phyloP scores from a whole-genome alignment of 2,797 vertebrate genomes.

The Pipistrellus nathusii region DNA sequence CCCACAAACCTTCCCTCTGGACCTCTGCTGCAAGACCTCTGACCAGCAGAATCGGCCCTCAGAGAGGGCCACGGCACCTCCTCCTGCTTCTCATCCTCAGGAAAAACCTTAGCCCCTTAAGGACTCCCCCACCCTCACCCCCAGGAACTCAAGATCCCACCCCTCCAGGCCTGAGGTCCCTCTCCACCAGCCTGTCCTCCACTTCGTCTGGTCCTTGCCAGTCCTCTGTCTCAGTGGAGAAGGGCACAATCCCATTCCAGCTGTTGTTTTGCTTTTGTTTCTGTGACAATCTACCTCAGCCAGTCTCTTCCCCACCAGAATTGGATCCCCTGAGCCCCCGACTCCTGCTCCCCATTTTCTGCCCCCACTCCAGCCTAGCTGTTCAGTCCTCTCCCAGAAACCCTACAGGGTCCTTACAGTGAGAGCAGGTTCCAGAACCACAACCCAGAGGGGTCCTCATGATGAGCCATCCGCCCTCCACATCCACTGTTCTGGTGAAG shows the following conservation, averaged over 20 bases:
- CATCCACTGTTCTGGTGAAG: background rate
- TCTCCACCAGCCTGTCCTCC: background rate
- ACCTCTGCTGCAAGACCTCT: background rate
- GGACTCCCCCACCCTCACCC: background rate
- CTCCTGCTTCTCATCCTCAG: background rate
- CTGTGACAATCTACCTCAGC: slow-evolving; percentile 81
- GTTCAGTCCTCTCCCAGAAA: background rate
- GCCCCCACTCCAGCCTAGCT: background rate
- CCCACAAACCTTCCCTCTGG: slow-evolving; percentile 5
- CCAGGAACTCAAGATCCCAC: background rate
- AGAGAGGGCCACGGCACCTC: background rate
- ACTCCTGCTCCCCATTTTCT: background rate
- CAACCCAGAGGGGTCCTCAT: background rate
- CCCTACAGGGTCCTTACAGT: background rate
- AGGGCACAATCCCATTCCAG: background rate
- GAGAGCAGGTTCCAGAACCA: background rate
- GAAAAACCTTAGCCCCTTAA: slow-evolving; percentile 2
- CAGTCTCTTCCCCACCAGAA: slow-evolving; percentile 48
- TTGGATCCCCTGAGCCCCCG: background rate
- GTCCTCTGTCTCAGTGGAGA: background rate
- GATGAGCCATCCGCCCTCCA: background rate
- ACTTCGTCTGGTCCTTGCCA: background rate
- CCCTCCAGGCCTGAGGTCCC: background rate
- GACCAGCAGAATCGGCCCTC: background rate
- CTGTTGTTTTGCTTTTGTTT: slow-evolving; percentile 55